phyloP scores from a whole-genome alignment of 1,140 invertebrate species.

The Cardiocondyla obscurior region DNA sequence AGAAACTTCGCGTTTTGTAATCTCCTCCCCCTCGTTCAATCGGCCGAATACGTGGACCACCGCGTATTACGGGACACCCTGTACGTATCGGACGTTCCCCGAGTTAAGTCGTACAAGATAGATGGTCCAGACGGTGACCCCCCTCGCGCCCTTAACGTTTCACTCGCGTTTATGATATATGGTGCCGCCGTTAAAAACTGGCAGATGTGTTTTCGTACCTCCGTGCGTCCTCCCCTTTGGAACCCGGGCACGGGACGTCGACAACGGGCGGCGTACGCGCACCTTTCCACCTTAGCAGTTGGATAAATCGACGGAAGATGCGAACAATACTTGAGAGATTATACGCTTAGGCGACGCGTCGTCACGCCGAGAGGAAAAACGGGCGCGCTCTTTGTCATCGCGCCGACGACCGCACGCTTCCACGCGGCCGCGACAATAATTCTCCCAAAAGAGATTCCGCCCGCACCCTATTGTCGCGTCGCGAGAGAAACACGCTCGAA shows the following conservation, averaged over 20 bases:
- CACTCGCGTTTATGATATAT: slow-evolving; percentile 77
- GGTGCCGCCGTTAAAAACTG: slow-evolving; percentile 75
- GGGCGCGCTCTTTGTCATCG: slow-evolving; percentile 42
- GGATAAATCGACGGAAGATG: slow-evolving; percentile 70
- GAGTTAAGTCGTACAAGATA: slow-evolving; percentile 76
- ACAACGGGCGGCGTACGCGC: slow-evolving; percentile 19
- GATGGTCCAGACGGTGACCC: slow-evolving; percentile 71
- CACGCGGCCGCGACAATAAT: slow-evolving; percentile 35
- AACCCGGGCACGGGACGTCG: slow-evolving; percentile 1
- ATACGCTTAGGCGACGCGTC: slow-evolving; percentile 51
- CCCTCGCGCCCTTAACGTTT: slow-evolving; percentile 65
- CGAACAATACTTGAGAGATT: slow-evolving; percentile 70
- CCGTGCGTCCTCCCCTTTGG: background rate
- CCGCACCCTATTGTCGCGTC: slow-evolving; percentile 9
- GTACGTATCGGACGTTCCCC: slow-evolving; percentile 49
- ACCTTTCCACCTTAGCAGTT: slow-evolving; percentile 49
- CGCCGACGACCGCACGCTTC: slow-evolving; percentile 29
- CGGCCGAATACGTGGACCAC: background rate
- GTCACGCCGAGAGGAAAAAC: slow-evolving; percentile 55
- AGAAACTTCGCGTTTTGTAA: background rate
- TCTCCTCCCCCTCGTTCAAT: background rate
- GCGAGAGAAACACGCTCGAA: slow-evolving; percentile 4
- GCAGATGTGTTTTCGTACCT: slow-evolving; percentile 69
- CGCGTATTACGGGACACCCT: slow-evolving; percentile 29
- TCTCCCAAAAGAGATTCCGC: slow-evolving; percentile 40